Evolutionary conservation across 2,888 invertebrate species (phyloP), one percentile per base, ranked within the genome.

Genomic region (Caenorhabditis sulstoni): DNA sequence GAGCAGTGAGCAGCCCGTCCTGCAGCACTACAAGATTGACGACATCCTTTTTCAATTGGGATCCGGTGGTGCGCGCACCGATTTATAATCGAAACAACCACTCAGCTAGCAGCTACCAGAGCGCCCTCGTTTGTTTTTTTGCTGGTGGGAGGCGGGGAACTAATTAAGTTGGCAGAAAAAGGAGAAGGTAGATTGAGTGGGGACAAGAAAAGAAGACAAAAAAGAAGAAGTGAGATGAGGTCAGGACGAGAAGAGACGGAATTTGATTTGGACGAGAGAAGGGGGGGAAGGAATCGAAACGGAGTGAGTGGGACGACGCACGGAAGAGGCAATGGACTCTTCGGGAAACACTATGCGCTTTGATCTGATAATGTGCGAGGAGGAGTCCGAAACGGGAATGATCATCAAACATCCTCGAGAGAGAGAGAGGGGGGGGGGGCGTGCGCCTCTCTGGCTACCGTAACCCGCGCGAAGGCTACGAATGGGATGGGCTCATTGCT

Each of bases 1-100:
- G 66, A 49, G 37, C 47, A 49, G 22, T n/a, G 44, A 53, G 35
- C 53, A 55, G 22, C 16, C 29, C 16, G 7, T 3, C n/a, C 18
- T 37, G 12, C n/a, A 14, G 29, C 11, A 20, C n/a, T 20, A 14
- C 29, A 61, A 71, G 57, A 71, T 71, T 62, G 71, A 71, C 71
- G 47, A 71, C 71, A 71, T 71, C 71, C 71, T 71, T 71, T 71
- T 71, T 71, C 71, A 71, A 71, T 71, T 71, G 57, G 71, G 64
- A 45, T 14, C 39, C n/a, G 14, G 29, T 29, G 29, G 4, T 1
- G 45, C 29, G 18, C 29, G 22, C 39, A 62, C 62, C 71, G 71
- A 71, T 71, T 61, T 47, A 64, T 57, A 39, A 64, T 57, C 23
- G 14, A 53, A 29, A 52, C 59, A 47, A 35, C 14, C 49, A 20